These are phyloP conservation scores for Ploceus nigricollis DNA, from an alignment of 2,113 vertebrate species.

Conservation along the genomic window DNA sequence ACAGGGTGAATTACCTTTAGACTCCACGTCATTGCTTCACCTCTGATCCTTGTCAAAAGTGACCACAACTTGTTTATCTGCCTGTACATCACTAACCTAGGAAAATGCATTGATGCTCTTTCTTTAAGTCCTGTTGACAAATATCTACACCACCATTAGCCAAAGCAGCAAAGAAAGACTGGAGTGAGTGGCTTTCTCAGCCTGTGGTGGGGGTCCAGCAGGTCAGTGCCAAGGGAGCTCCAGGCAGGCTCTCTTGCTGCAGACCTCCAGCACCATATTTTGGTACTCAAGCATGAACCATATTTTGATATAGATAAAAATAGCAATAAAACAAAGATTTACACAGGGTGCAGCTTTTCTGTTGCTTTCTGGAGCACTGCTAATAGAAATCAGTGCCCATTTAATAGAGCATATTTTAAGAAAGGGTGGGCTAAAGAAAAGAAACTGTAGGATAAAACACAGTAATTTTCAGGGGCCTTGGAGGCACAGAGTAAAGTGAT, in stretches of 20 bases:
- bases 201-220: rapidly evolving
- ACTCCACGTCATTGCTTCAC: background rate
- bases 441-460: background rate
- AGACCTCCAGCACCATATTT: background rate
- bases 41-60: background rate
- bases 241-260: background rate
- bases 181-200: background rate
- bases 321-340: background rate
- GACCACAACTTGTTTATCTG: background rate
- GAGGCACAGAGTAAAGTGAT: background rate
- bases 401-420: background rate
- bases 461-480: background rate
- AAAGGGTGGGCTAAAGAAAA: background rate
- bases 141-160: background rate
- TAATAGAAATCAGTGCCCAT: background rate
- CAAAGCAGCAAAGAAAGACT: background rate
- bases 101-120: background rate
- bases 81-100: background rate
- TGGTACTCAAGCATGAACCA: background rate
- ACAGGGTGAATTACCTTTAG: background rate
- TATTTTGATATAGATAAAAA: background rate
- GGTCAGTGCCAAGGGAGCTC: background rate
- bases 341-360: background rate
- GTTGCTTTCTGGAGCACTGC: background rate
- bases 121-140: background rate